A percentile compares a stretch with the other conserved stretches of the same genome.
phyloP scores from a whole-genome alignment of 92 coral and sea anemone species.

The Paramuricea clavata region DNA sequence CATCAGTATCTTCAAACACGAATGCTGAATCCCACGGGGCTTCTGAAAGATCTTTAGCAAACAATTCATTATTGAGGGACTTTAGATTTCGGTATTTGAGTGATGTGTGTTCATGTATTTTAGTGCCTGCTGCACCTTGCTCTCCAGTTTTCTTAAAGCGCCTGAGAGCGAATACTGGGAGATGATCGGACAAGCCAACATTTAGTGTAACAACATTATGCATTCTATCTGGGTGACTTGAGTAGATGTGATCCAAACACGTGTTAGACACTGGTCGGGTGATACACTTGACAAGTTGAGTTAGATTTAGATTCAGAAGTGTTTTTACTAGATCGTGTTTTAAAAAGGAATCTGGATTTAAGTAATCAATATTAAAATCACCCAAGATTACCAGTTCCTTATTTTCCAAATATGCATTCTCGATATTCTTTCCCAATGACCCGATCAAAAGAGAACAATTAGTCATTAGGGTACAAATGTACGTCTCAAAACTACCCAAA shows the following conservation, averaged over 20 bases:
- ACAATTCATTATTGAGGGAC: too few relatives aligned
- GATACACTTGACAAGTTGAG: not conserved
- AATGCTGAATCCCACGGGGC: too few relatives aligned
- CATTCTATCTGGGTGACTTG: not conserved
- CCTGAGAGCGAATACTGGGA: too few relatives aligned
- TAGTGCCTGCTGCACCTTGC: too few relatives aligned
- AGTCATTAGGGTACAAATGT: too few relatives aligned
- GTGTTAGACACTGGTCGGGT: not conserved
- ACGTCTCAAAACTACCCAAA: too few relatives aligned
- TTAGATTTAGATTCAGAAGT: not conserved
- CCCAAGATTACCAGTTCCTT: not conserved
- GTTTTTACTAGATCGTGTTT: not conserved
- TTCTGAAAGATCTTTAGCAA: too few relatives aligned
- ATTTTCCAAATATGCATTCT: not conserved
- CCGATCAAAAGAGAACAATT: too few relatives aligned
- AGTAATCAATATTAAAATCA: not conserved
- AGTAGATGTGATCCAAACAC: not conserved
- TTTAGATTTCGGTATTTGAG: too few relatives aligned
- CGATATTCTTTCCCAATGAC: not conserved
- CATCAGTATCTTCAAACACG: too few relatives aligned
- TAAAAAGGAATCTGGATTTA: not conserved
- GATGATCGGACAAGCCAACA: not conserved
- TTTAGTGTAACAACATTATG: not conserved
- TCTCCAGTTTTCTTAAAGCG: too few relatives aligned
- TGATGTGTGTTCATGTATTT: too few relatives aligned